Base-by-base conservation (phyloP, 2,888 invertebrate species). In the Ryuthela nishihirai region DNA sequence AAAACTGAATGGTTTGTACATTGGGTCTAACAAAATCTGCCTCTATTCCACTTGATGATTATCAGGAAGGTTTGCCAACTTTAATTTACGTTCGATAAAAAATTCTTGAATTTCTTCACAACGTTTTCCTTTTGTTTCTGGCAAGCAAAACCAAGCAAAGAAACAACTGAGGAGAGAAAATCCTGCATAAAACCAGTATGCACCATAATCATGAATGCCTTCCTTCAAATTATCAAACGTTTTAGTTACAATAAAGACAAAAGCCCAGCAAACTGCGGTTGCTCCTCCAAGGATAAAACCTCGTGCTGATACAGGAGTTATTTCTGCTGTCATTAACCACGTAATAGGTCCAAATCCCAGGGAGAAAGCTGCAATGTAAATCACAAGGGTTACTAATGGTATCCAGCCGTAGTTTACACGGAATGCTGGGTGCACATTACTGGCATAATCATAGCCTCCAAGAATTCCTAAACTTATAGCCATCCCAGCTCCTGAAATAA, bases 321-420 rank as follows among this genome's bases (percentile, higher is more conserved):
- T 88, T 76, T 92, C 92, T 52, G 91, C 91, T 82, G 92, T 84
- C 90, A 91, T 90, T n/a, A 87, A 84, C 89, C 89, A 88, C 2
- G 87, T 87, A 68, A 88, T 85, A 0, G 88, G 88, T 0, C 87
- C 88, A 69, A 86, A 91, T 18, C 88, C 92, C 49, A 91, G 77
- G 0, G 90, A 89, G 74, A 93, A 93, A 25, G 88, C 89, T 43
- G 90, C 76, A 2, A 92, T 88, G 74, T 87, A 93, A 47, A 89
- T 76, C 34, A 91, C 85, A 68, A 90, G 83, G 71, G 87, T 85
- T 15, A 80, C 80, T 17, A 93, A 75, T 20, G 92, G 92, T 60
- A 93, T 68, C 88, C 87, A 90, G n/a, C 46, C 44, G 36, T 59
- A 60, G 15, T 35, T 25, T 12, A 21, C 7, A 21, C 41, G 45